These are phyloP conservation scores for Drosophila anceps DNA, from an alignment of 2,888 invertebrate species.

Conservation along the genomic window DNA sequence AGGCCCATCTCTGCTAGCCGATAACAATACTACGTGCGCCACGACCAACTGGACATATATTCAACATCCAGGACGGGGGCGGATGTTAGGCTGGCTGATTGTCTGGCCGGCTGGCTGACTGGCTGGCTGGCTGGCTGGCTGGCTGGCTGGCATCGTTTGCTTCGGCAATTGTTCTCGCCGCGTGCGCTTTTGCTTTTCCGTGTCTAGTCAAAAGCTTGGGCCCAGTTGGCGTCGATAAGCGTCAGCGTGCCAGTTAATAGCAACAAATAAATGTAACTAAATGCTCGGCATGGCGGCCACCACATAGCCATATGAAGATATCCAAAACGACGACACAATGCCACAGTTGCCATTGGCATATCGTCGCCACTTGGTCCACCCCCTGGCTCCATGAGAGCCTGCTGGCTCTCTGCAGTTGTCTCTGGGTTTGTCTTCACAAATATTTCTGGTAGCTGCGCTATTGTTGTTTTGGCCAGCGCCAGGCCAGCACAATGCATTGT, in stretches of 20 bases:
- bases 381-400: conserved; percentile 11
- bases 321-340: conserved; percentile 85
- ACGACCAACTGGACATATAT: conserved; percentile 52
- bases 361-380: conserved; percentile 70
- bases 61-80: conserved; percentile 43
- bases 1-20: conserved; percentile 54
- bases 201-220: conserved; percentile 57
- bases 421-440: conserved; percentile 44
- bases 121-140: conserved; percentile 14
- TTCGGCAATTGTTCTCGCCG: conserved; percentile 69
- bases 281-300: conserved; percentile 72
- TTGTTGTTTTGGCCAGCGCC: conserved; percentile 67
- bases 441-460: conserved; percentile 64
- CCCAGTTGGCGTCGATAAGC: conserved; percentile 74
- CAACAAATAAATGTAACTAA: conserved; percentile 86
- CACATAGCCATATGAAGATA: conserved; percentile 83
- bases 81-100: conserved; percentile 22
- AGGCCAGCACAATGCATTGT: conserved; percentile 50
- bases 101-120: conserved; percentile 12
- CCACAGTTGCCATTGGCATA: conserved; percentile 84
- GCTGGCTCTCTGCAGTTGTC: neutral
- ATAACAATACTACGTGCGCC: conserved; percentile 76
- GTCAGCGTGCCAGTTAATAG: conserved; percentile 84
- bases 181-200: conserved; percentile 70
- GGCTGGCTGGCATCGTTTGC: conserved; percentile 33